phyloP scores from a whole-genome alignment of 2,797 vertebrate genomes.

The Vireo griseus region DNA sequence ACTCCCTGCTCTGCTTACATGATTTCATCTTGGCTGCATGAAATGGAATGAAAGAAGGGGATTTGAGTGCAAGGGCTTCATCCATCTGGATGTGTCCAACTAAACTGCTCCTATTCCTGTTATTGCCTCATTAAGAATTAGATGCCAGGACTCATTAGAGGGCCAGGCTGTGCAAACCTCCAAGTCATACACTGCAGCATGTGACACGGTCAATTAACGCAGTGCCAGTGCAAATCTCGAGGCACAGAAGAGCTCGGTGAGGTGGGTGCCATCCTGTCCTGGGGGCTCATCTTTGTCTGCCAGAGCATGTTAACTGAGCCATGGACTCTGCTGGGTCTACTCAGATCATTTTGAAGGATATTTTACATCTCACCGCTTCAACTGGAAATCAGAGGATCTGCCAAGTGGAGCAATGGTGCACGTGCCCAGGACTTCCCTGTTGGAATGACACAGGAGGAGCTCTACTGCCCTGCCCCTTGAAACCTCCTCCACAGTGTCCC shows the following conservation, averaged over 20 bases:
- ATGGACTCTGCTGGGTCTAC: not conserved
- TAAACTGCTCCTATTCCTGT: not conserved
- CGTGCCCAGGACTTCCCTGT: not conserved
- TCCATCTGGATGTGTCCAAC: not conserved
- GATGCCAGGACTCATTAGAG: not conserved
- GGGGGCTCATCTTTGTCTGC: not conserved
- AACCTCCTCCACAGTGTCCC: too few species aligned
- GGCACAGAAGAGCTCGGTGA: not conserved
- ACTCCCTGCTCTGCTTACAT: not conserved
- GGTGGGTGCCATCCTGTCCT: not conserved
- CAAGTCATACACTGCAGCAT: not conserved
- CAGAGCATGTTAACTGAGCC: not conserved
- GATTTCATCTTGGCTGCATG: not conserved
- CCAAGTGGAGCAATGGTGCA: not conserved
- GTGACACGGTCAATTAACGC: not conserved
- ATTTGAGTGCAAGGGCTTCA: not conserved
- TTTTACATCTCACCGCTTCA: not conserved
- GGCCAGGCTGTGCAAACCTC: not conserved
- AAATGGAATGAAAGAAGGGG: not conserved
- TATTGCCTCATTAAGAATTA: not conserved
- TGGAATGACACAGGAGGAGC: not conserved
- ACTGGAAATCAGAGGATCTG: not conserved
- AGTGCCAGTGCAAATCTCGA: not conserved
- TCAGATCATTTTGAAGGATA: not conserved
- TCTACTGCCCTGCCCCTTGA: not conserved